Percentiles rank a stretch among this genome's conserved stretches.
These are phyloP conservation scores for Malacoraja senta DNA, from an alignment of 2,797 vertebrate genomes.

Conservation along the genomic window DNA sequence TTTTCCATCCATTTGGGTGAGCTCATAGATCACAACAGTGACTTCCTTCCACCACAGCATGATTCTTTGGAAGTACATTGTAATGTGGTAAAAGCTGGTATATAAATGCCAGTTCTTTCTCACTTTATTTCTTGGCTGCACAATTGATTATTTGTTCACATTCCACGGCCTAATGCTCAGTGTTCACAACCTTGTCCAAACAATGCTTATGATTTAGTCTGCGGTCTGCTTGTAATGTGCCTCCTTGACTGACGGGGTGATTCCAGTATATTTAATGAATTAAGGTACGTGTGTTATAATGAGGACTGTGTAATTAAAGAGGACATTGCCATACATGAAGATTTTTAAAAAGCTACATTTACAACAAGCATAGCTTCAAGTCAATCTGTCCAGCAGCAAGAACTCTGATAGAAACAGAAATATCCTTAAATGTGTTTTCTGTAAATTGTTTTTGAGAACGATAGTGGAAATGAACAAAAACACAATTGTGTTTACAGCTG, in stretches of 20 bases:
- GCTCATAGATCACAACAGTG: no score
- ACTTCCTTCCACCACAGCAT: no score
- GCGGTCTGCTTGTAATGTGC: background rate
- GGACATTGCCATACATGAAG: conserved; percentile 57
- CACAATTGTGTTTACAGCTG: background rate
- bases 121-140: no score
- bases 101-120: no score
- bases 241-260: background rate
- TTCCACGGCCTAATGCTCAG: conserved; percentile 50
- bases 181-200: background rate
- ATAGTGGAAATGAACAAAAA: background rate
- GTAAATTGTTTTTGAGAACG: background rate
- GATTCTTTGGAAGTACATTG: no score
- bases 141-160: conserved; percentile 17
- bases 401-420: background rate
- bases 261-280: conserved; percentile 65
- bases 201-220: background rate
- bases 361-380: conserved; percentile 8
- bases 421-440: background rate
- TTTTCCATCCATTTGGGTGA: no score
- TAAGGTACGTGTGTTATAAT: conserved; percentile 75
- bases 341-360: conserved; percentile 19
- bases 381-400: background rate
- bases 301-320: conserved; percentile 76
- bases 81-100: no score